These are phyloP conservation scores for Hemibagrus wyckioides DNA, from an alignment of 2,113 vertebrate species.

Conservation along the genomic window DNA sequence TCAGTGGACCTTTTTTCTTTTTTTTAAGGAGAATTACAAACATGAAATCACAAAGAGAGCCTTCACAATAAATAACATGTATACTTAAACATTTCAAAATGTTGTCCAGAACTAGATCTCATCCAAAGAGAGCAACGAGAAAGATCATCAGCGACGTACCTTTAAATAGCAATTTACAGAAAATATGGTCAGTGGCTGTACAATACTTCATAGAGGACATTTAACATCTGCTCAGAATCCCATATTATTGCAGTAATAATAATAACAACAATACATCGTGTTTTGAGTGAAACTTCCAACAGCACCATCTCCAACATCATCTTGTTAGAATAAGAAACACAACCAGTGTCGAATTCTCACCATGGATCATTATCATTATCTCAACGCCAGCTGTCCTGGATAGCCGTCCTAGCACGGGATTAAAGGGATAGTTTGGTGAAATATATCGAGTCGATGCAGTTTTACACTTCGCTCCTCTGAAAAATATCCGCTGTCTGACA, in stretches of 20 bases:
- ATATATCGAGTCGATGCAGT: not conserved
- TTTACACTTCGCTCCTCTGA: not conserved
- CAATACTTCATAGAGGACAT: not conserved
- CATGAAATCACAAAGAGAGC: not conserved
- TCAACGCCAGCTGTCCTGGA: constrained; percentile 6
- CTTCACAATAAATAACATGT: not conserved
- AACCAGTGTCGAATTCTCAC: not conserved
- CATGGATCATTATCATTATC: not conserved
- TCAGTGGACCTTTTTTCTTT: no score
- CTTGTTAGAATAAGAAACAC: constrained; percentile 2
- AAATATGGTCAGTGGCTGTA: constrained; percentile 1
- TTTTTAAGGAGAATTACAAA: no score
- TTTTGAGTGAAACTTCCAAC: not conserved
- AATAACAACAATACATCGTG: not conserved
- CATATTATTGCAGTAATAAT: not conserved
- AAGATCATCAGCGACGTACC: no score
- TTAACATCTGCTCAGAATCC: not conserved
- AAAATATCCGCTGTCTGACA: not conserved
- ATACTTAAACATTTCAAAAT: not conserved
- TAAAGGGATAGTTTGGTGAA: not conserved
- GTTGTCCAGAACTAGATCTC: not conserved
- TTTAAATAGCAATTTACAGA: constrained; percentile 9
- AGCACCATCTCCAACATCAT: not conserved
- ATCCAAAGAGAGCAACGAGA: not conserved
- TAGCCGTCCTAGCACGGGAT: not conserved